These are phyloP conservation scores for Drosophila tsacasi DNA, from an alignment of 1,140 invertebrate species.

Conservation along the genomic window DNA sequence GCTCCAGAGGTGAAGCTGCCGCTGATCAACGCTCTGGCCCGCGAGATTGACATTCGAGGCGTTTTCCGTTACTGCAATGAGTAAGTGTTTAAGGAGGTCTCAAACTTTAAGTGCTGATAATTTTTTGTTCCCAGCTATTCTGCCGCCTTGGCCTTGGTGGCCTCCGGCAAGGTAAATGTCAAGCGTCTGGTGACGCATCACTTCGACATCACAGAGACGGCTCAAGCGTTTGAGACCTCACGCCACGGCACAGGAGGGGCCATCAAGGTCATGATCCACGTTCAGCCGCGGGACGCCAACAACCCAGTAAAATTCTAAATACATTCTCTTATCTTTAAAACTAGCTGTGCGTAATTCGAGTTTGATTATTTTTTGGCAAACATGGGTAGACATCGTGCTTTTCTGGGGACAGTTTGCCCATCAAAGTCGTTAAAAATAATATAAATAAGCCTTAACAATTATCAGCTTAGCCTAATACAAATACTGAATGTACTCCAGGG, in stretches of 20 bases:
- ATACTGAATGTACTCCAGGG: slow-evolving; percentile 21
- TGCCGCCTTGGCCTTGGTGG: slow-evolving; percentile 93
- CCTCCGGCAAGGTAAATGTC: slow-evolving; percentile 93
- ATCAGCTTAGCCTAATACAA: slow-evolving; percentile 12
- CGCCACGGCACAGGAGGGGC: slow-evolving; percentile 88
- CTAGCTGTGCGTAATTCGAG: slow-evolving; percentile 7
- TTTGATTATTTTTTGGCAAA: slow-evolving; percentile 1
- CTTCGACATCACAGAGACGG: slow-evolving; percentile 93
- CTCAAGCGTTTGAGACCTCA: slow-evolving; percentile 94
- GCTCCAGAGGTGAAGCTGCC: slow-evolving; percentile 92
- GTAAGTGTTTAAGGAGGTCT: slow-evolving; percentile 46
- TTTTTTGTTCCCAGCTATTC: slow-evolving; percentile 87
- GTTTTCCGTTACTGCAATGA: slow-evolving; percentile 97
- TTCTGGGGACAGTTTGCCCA: not conserved
- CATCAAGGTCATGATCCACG: slow-evolving; percentile 97
- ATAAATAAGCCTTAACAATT: not conserved
- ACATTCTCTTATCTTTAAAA: slow-evolving; percentile 26
- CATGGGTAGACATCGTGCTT: not conserved
- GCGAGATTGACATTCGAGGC: slow-evolving; percentile 96
- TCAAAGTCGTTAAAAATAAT: not conserved
- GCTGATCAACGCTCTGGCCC: slow-evolving; percentile 90
- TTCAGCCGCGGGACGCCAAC: slow-evolving; percentile 87
- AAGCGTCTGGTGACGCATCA: slow-evolving; percentile 96
- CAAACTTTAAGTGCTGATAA: slow-evolving; percentile 34
- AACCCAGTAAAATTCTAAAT: slow-evolving; percentile 81